A percentile compares a stretch with the other conserved stretches of the same genome.
Evolutionary conservation across 2,888 invertebrate genomes (phyloP).

Genomic region (Ichneumon xanthorius): DNA sequence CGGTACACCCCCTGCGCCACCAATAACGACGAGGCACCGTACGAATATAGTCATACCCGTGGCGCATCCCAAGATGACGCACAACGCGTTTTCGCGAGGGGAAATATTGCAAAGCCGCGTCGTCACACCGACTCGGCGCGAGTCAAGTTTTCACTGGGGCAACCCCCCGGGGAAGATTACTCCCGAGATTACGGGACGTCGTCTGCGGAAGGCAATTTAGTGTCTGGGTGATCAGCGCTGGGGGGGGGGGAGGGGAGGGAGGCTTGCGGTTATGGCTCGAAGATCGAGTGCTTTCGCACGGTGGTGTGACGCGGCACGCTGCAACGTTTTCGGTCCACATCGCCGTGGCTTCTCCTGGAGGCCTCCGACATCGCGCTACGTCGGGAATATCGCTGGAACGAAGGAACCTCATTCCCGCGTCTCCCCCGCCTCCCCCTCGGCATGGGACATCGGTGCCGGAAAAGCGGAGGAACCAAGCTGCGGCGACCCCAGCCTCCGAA

Average conservation of each 20-base stretch:
- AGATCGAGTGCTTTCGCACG: constrained; percentile 66
- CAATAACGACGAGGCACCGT: constrained; percentile 5
- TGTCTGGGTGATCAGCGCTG: constrained; percentile 70
- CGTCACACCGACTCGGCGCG: constrained; percentile 30
- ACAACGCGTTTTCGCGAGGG: constrained; percentile 10
- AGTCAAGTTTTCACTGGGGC: constrained; percentile 58
- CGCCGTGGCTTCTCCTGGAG: constrained; percentile 42
- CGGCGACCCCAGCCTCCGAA: constrained; percentile 57
- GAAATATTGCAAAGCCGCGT: constrained; percentile 49
- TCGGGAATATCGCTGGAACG: constrained; percentile 56
- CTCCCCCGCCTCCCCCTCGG: not conserved
- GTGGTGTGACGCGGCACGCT: constrained; percentile 44
- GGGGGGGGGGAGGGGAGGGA: constrained; percentile 23
- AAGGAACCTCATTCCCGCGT: constrained; percentile 56
- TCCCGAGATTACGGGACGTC: constrained; percentile 68
- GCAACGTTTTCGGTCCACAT: constrained; percentile 59
- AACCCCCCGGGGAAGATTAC: constrained; percentile 61
- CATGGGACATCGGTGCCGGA: constrained; percentile 51
- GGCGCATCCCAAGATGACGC: constrained; percentile 4
- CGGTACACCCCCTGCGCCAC: not conserved
- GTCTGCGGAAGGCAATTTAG: constrained; percentile 69
- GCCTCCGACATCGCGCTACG: constrained; percentile 50
- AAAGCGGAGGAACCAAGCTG: constrained; percentile 54
- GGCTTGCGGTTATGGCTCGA: constrained; percentile 66
- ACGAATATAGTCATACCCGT: not conserved